phyloP scores from a whole-genome alignment of 2,113 vertebrate species.

The Heterotis niloticus region DNA sequence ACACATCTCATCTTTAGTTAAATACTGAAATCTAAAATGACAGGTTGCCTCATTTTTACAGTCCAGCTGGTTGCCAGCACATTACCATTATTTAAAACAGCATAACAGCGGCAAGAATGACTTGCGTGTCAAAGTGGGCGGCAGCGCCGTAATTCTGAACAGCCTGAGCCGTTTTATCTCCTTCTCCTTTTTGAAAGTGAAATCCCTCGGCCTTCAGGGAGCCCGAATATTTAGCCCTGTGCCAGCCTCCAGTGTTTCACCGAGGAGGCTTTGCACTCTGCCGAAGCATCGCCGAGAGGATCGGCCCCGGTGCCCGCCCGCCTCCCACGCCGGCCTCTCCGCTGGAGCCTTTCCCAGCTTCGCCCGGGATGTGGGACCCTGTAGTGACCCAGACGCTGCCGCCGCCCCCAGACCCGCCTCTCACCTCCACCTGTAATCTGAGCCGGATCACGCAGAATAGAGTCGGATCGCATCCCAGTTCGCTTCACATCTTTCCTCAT shows the following conservation, averaged over 20 bases:
- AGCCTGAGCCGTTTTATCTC: conserved; percentile 4
- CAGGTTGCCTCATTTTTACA: background rate
- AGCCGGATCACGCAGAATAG: too few species aligned
- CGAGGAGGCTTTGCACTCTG: conserved; percentile 2
- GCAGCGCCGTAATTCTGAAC: background rate
- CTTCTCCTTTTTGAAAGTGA: background rate
- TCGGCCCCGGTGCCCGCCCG: background rate
- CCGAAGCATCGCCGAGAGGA: conserved; percentile 7
- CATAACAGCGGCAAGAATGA: background rate
- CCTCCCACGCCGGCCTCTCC: conserved; percentile 7
- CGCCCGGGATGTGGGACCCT: background rate
- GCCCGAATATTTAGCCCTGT: background rate
- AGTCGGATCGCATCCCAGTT: background rate
- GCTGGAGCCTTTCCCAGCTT: background rate
- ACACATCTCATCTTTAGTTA: too few species aligned
- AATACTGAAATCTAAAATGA: too few species aligned
- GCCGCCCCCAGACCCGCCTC: background rate
- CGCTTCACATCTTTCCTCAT: too few species aligned
- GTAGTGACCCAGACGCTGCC: background rate
- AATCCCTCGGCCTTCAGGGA: background rate
- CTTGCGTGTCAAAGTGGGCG: background rate
- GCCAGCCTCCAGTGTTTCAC: conserved; percentile 15
- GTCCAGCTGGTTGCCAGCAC: background rate
- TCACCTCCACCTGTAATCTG: background rate
- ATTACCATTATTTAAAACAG: conserved; percentile 1